Conservation (phyloP, 2,888 invertebrate species). For the Lissonota sp. region DNA sequence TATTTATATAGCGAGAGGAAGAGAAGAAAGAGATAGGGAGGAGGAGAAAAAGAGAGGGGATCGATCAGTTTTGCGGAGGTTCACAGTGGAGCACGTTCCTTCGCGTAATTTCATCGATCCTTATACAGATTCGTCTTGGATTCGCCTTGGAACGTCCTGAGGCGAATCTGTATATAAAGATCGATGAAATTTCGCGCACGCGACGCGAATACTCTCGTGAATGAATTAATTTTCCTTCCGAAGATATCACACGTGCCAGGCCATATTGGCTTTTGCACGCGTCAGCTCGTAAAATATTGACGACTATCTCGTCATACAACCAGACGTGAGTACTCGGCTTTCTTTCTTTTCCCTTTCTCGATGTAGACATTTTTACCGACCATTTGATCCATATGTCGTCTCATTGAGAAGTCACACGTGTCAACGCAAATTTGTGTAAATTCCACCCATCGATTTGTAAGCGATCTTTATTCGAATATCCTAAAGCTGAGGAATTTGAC, state of each 20-base stretch:
- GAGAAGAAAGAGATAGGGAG: not conserved
- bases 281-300: slow-evolving; percentile 50
- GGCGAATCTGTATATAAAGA: no score
- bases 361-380: slow-evolving; percentile 13
- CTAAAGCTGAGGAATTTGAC: no score
- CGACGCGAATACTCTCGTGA: slow-evolving; percentile 36
- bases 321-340: not conserved
- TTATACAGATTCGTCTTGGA: not conserved
- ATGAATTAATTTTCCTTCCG: slow-evolving; percentile 48
- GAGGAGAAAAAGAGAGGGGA: not conserved
- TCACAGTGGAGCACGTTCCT: not conserved
- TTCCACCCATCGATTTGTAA: no score
- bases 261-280: no score
- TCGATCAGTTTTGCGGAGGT: not conserved
- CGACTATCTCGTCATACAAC: slow-evolving; percentile 41
- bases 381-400: not conserved
- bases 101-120: slow-evolving; percentile 44
- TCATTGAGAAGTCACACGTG: no score
- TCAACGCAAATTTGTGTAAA: no score
- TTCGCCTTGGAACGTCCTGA: not conserved
- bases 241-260: not conserved
- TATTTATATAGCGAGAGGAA: not conserved
- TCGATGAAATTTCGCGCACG: not conserved
- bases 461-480: no score
- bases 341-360: slow-evolving; percentile 9